Evolutionary conservation across 1,140 invertebrate genomes (phyloP), one percentile per base, ranked within the genome.

Genomic region (Nebria ingens): DNA sequence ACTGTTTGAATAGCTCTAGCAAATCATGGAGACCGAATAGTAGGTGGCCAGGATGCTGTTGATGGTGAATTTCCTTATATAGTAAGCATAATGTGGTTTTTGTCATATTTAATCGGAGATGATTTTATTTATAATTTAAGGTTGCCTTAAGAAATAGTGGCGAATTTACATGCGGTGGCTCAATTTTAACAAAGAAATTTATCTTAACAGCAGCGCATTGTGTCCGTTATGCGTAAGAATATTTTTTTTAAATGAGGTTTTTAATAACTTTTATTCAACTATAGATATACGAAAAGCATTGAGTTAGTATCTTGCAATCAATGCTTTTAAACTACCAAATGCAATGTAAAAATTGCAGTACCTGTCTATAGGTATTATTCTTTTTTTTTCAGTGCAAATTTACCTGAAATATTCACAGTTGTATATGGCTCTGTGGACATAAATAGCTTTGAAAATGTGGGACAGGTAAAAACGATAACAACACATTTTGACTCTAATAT

Each of bases 81-180:
- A 12, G 40, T 45, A 45, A 45, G 40, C 17, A 34, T 17, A 45
- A 45, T 4, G 17, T 12, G 4, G 17, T 45, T 45, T 45, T 11
- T 45, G 4, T 45, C 4, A 11, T 17, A 45, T 12, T 12, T 45
- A 6, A 29, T 29, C 4, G 4, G 4, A 29, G 13, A 29, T 29
- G 13, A 29, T 6, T 6, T 29, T 29, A 29, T 6, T 6, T 6
- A 6, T 6, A 29, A 6, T 29, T 29, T 29, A 29, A 29, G 25
- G 25, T n/a, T n/a, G n/a, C n/a, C n/a, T n/a, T n/a, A n/a, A n/a
- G 72, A 21, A 19, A 67, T 57, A 23, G 0, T 61, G 1, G 62
- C 62, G 2, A 71, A 65, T 78, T 81, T 59, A 65, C 73, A 25
- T 83, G 81, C 59, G 81, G 81, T 2, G 80, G 79, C 3, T 69